Evolutionary conservation across 2,888 invertebrate genomes (phyloP).

Genomic region (Hermaeophaga mercurialis): DNA sequence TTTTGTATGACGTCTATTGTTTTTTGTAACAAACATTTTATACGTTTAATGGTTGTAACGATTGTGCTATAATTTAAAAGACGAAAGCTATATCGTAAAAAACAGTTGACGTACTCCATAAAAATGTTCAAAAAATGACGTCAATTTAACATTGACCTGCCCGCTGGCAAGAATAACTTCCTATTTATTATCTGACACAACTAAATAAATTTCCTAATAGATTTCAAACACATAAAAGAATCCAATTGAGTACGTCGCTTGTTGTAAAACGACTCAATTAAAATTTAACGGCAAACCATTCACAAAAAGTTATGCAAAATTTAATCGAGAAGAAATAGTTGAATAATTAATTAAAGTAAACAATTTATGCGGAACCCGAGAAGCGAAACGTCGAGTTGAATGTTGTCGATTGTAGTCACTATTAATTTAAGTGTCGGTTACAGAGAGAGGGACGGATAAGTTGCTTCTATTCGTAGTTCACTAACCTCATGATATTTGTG

Average conservation of each 20-base stretch:
- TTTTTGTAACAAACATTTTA: too few relatives aligned
- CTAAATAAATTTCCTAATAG: too few relatives aligned
- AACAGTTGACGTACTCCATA: too few relatives aligned
- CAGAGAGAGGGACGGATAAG: conserved; percentile 14
- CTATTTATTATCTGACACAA: too few relatives aligned
- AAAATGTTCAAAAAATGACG: too few relatives aligned
- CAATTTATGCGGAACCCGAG: conserved; percentile 11
- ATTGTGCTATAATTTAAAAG: too few relatives aligned
- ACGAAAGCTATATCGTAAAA: too few relatives aligned
- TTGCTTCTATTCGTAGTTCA: conserved; percentile 27
- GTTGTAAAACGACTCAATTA: conserved; percentile 3
- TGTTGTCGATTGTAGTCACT: conserved; percentile 7
- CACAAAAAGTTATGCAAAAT: conserved; percentile 5
- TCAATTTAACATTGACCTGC: too few relatives aligned
- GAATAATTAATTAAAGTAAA: conserved; percentile 13
- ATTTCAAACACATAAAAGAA: too few relatives aligned
- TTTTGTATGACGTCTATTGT: too few relatives aligned
- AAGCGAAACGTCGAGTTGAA: conserved; percentile 1
- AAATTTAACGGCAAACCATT: conserved; percentile 3
- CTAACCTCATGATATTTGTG: conserved; percentile 34
- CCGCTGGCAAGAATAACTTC: too few relatives aligned
- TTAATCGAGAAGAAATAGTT: conserved; percentile 10
- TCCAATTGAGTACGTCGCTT: neutral
- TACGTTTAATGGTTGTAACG: too few relatives aligned
- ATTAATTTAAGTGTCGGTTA: conserved; percentile 9